Evolutionary conservation across 2,888 invertebrate genomes (phyloP).

Genomic region (Stegophylla sp.): DNA sequence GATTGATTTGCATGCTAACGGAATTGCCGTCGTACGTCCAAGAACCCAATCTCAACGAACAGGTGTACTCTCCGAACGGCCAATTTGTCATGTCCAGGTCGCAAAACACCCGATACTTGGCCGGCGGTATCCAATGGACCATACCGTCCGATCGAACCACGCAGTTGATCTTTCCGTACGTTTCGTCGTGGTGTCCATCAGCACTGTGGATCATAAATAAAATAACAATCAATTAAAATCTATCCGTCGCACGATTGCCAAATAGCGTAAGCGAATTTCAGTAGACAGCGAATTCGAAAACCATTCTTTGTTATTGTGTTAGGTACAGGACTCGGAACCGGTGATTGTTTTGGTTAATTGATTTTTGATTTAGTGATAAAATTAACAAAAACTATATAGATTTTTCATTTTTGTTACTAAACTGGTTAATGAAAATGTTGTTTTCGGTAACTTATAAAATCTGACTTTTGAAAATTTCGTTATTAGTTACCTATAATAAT

Average conservation of each 20-base stretch:
- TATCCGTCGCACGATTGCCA: background rate
- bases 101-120: constrained; percentile 73
- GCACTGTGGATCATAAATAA: constrained; percentile 66
- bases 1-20: constrained; percentile 65
- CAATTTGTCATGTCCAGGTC: constrained; percentile 74
- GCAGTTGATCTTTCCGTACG: constrained; percentile 70
- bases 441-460: too few species aligned
- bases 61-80: constrained; percentile 78
- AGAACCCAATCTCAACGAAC: constrained; percentile 75
- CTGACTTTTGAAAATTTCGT: too few species aligned
- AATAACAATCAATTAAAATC: background rate
- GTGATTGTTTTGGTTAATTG: too few species aligned
- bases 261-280: background rate
- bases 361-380: too few species aligned
- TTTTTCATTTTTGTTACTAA: too few species aligned
- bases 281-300: background rate
- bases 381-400: too few species aligned
- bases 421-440: too few species aligned
- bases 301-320: background rate
- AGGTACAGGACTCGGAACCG: too few species aligned
- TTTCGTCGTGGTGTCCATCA: constrained; percentile 69
- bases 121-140: constrained; percentile 74
- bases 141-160: constrained; percentile 67
- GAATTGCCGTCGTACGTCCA: constrained; percentile 74
- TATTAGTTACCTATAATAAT: too few species aligned